Evolutionary conservation across 2,888 invertebrate genomes (phyloP), one percentile per base, ranked within the genome.

Genomic region (Dolichopus griseipennis): DNA sequence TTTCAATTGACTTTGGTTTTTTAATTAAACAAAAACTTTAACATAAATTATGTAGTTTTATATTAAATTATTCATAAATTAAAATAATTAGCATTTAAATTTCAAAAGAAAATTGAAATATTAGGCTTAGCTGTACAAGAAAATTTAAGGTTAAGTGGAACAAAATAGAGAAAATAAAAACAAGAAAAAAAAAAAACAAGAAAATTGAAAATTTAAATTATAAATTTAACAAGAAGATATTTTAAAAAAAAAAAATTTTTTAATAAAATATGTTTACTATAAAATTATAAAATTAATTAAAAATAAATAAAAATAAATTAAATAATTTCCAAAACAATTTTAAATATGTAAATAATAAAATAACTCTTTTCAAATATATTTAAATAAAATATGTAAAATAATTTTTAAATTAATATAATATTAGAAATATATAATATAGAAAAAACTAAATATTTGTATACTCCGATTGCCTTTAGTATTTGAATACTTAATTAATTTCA

Each of bases 81-180:
- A 27, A 4, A 27, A 27, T 2, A 27, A 27, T 27, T 27, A 27
- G 27, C 27, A 27, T 27, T 27, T 27, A 27, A 27, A 27, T 27
- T 37, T 37, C 37, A 52, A 52, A 52, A 52, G 4, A 2, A 15
- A 52, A 52, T 18, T 52, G n/a, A 52, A 52, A 52, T 52, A 52
- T 18, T 52, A 52, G 52, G 52, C 6, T 52, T 52, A 52, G 52
- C n/a, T 52, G 52, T 52, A 52, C 52, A 62, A 62, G 62, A 62
- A 62, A 62, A 22, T 22, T 12, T 62, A 62, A 62, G 62, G 62
- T 62, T 62, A 62, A 62, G 62, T 62, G 62, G 62, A 62, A 62
- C 62, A 62, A 62, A 62, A 62, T 62, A 52, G 52, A 37, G 52
- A 52, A 9, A 52, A 52, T 6, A 52, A 15, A 52, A 52, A 52